Evolutionary conservation across 1,140 invertebrate genomes (phyloP), one percentile per base, ranked within the genome.

Genomic region (Schlechtendalia chinensis): DNA sequence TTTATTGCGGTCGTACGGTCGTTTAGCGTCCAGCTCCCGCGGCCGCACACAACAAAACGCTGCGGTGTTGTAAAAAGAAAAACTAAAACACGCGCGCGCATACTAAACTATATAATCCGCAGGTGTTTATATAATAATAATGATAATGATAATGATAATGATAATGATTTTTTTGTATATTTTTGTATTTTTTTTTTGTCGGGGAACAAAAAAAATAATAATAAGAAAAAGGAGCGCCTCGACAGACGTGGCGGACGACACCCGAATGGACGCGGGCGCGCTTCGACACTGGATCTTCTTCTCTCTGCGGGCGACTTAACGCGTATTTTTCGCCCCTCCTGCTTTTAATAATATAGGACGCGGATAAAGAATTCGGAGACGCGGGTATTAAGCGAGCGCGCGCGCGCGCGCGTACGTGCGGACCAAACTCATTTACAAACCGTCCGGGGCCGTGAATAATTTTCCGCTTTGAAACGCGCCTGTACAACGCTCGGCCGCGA

Each of bases 231-330:
- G 74, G 74, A 77, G 74, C 74, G 74, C 74, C 74, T 77, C 45
- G 74, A 77, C 59, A 59, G 59, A 77, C 59, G 74, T 59, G n/a
- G n/a, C n/a, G 74, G 54, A 77, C 74, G 47, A 77, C 74, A 77
- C 74, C 74, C 74, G 39, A 69, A 65, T 17, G n/a, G 65, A 75
- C 17, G 8, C 17, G 27, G 17, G 11, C 19, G 27, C 22, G 24
- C 14, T 3, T 3, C 32, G 32, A n/a, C 45, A 59, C 56, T 24
- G 56, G 74, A 77, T 77, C 74, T 77, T 77, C 74, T 77, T 77
- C 74, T 59, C 74, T 59, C 74, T 59, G 74, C 74, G 56, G 74
- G 74, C 74, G 56, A 77, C 74, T 75, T 75, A 39, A 45, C 24
- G 8, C 16, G 47, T 50, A 12, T 50, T 50, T 12, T 50, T 50